Conservation (phyloP, 2,888 invertebrate species). For the Luffia ferchaultella region DNA sequence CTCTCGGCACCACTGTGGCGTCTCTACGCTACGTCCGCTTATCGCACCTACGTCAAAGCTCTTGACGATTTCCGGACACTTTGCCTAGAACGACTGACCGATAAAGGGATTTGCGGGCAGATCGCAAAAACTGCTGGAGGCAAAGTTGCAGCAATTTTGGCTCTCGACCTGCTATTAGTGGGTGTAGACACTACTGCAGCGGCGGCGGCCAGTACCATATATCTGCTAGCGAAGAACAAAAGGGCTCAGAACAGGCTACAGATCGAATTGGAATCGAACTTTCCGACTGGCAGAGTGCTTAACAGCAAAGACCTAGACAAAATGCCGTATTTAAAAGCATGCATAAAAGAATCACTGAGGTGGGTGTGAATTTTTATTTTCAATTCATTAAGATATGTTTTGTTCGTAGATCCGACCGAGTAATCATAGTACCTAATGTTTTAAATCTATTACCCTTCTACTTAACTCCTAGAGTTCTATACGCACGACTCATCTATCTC, state of each 20-base stretch:
- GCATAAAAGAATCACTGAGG: slow-evolving; percentile 81
- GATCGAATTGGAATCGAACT: slow-evolving; percentile 65
- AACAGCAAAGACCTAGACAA: slow-evolving; percentile 68
- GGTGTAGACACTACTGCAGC: slow-evolving; percentile 86
- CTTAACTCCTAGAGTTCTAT: no score
- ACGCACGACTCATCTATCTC: no score
- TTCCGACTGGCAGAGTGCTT: slow-evolving; percentile 64
- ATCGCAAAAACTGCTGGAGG: slow-evolving; percentile 40
- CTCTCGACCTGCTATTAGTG: slow-evolving; percentile 79
- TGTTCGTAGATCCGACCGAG: not conserved
- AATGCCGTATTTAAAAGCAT: slow-evolving; percentile 76
- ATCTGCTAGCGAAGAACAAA: slow-evolving; percentile 75
- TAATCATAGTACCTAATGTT: no score
- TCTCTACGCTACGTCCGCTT: slow-evolving; percentile 73
- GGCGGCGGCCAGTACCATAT: slow-evolving; percentile 77
- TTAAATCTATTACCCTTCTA: no score
- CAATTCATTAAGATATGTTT: not conserved
- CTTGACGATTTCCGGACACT: slow-evolving; percentile 76
- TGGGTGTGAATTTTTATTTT: slow-evolving; percentile 25
- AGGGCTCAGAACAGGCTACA: slow-evolving; percentile 72
- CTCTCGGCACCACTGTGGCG: slow-evolving; percentile 79
- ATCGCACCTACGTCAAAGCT: slow-evolving; percentile 74
- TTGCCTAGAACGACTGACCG: slow-evolving; percentile 47
- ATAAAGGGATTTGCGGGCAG: slow-evolving; percentile 50
- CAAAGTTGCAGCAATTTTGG: slow-evolving; percentile 72